Base-by-base conservation (phyloP, 2,888 invertebrate species). In the Oconnorella tubifera region DNA sequence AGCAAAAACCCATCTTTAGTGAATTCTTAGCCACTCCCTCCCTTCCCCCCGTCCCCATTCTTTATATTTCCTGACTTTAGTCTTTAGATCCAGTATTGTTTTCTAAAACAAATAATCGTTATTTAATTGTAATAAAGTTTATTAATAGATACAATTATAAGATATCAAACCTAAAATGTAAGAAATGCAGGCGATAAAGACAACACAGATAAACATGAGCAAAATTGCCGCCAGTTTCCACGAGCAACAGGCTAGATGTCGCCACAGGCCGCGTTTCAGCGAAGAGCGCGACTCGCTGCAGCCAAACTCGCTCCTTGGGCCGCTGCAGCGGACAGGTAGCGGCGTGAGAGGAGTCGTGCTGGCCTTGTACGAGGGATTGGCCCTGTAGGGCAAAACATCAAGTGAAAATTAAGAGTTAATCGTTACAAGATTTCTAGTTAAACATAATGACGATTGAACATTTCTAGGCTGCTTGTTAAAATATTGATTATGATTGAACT, bases 171-270 rank as follows among this genome's bases (percentile, higher is more conserved):
- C 68, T 23, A 70, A 40, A 56, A 71, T 68, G 59, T 71, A 71
- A 27, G 68, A 64, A 2, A 70, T 65, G 28, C 66, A 33, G 56
- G 92, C 93, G 78, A 91, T 89, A 79, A 95, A 87, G 78, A 90
- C 89, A 80, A 94, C 90, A 80, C 90, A 89, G 78, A 95, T 86
- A 81, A 94, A 87, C 83, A 95, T 92, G 84, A 95, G 89, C 77
- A 90, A 89, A 83, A 96, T 91, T 83, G 92, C 92, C 83, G 92
- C 89, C 84, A 94, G 95, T 85, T 93, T 92, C 96, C 96, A 96
- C 81, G 93, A 91, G 86, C 95, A 96, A 28, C 74, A 69, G 67
- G 10, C 10, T 10, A 19, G 19, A 19, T 14, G 40, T 19, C 19
- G 10, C 40, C 40, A 40, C 40, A 10, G 40, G 10, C 10, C 40